Base-by-base conservation (phyloP, 2,797 vertebrate species). In the Xenops minutus region DNA sequence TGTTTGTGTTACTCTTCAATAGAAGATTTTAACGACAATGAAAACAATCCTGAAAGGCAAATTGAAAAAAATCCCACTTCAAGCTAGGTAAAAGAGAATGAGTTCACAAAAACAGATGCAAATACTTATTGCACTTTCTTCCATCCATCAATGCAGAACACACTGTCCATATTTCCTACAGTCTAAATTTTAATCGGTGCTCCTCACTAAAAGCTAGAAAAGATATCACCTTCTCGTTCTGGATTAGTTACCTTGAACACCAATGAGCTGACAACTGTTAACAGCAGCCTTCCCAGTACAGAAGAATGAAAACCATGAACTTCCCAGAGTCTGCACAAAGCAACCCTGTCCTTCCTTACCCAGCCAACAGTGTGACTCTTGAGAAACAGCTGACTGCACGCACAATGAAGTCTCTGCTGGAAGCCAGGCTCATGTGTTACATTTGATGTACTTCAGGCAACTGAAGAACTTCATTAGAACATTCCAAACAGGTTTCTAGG, bases 401-500 rank as follows among this genome's bases (percentile, higher is more conserved):
- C 29, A 88, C 61, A 73, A 56, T 3, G 5, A 95, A 71, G 86
- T 68, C 51, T 75, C n/a, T 11, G 13, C 49, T 76, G 91, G 88
- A 86, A 81, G 62, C 64, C 71, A 88, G 21, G 54, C 56, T 81
- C 32, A 15, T 13, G 30, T 9, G 18, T 17, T 92, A 68, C 10
- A 62, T 75, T 78, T 87, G 61, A 95, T 36, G 72, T 43, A 94
- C 64, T 93, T 92, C 34, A 59, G 46, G 71, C 89, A 93, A 92
- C 58, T 19, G 87, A 78, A 96, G 95, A 92, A 78, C 56, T 77
- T 89, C 72, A 89, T 97, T 89, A 92, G 36, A 77, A 64, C 87
- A 94, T 92, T 92, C 91, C 48, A 95, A 93, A 63, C 24, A 87
- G 48, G 51, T 78, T 95, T 96, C 88, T 85, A 95, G 63, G 68